Evolutionary conservation across 2,113 vertebrate genomes (phyloP), one percentile per base, ranked within the genome.

Genomic region (Myrmecobius fasciatus): DNA sequence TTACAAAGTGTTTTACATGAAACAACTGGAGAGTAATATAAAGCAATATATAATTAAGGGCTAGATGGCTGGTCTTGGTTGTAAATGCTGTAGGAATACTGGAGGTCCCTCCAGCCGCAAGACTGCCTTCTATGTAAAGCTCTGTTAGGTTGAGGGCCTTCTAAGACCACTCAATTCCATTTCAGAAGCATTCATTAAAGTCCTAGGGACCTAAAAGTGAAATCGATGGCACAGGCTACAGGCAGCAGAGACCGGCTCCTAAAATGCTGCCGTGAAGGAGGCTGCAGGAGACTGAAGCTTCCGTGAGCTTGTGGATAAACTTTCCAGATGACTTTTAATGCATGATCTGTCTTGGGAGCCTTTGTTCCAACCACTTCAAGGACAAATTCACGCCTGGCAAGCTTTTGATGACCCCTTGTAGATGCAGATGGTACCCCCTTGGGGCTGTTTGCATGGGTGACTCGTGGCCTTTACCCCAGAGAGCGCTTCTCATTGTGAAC

Each of bases 381-480:
- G 98, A 97, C 96, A 97, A 95, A 92, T 0, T 0, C 53, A 8
- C 3, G 92, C 95, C 95, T 96, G 90, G 2, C 43, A 90, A 97
- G 95, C 93, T 53, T 54, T 67, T 91, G 53, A 91, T 95, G 96
- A 94, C 96, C 95, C 95, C 12, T 28, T 8, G 46, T 83, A 92
- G 91, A 90, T 1, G 67, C 95, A 92, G 48, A 36, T 89, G 94
- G 75, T 67, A 67, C 46, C 92, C 60, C 96, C 56, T 49, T n/a
- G 25, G 88, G 49, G 49, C 51, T 88, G 53, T 90, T 5, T 52
- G 93, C 89, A 48, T 91, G 92, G 96, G 54, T 52, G n/a, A 43
- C 89, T 43, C 75, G 92, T 94, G 98, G 95, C 98, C 96, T 97
- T 51, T 53, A 0, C n/a, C 11, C 17, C 96, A 53, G 92, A 97